Evolutionary conservation across 2,797 vertebrate species (phyloP).

Genomic region (Toxotes lorentzi): DNA sequence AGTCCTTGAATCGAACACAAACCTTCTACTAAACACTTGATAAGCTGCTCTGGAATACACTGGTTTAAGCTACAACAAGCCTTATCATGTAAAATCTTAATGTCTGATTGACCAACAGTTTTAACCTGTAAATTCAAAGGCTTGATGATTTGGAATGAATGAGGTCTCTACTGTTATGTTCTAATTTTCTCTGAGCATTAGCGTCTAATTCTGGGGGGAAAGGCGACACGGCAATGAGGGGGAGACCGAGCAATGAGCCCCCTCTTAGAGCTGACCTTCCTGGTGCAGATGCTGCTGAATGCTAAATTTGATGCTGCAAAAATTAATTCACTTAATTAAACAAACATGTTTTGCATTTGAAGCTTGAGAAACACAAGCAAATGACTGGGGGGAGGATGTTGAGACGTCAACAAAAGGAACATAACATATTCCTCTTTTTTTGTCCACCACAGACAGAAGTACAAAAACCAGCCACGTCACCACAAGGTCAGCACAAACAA

Average conservation of each 20-base stretch:
- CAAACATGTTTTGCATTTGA: conserved; percentile 66
- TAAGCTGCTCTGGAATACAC: background rate
- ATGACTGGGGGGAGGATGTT: background rate
- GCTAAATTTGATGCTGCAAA: conserved; percentile 67
- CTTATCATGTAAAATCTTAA: conserved; percentile 6
- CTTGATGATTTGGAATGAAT: background rate
- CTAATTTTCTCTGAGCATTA: conserved; percentile 58
- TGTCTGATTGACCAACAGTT: background rate
- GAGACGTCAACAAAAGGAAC: background rate
- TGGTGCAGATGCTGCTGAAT: conserved; percentile 47
- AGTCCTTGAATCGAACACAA: background rate
- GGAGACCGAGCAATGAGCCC: background rate
- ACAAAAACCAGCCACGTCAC: background rate
- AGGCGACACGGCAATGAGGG: conserved; percentile 1
- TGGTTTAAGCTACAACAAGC: background rate
- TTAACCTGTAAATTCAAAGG: background rate
- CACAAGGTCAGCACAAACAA: background rate
- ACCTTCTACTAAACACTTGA: background rate
- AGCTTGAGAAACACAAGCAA: conserved; percentile 31
- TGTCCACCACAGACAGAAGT: background rate
- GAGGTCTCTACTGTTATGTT: conserved; percentile 32
- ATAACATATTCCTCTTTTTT: background rate
- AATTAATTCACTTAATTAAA: conserved; percentile 76
- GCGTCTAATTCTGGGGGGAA: conserved; percentile 38
- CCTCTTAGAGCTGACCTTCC: conserved; percentile 51